These are phyloP conservation scores for Exaiptasia diaphana DNA, from an alignment of 64 coral and sea anemone species.

Conservation along the genomic window DNA sequence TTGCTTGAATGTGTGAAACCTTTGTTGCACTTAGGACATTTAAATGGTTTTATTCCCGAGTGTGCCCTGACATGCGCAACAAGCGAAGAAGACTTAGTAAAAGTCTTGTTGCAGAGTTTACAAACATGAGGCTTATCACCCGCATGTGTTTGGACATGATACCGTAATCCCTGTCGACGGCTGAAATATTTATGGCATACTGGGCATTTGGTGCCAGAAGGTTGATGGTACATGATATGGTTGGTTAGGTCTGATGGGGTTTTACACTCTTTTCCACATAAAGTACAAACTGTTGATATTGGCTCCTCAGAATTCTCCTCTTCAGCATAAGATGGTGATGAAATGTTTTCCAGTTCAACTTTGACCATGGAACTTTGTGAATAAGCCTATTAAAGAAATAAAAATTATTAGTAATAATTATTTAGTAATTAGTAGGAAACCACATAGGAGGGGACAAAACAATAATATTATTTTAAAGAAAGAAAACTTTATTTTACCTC, in stretches of 20 bases:
- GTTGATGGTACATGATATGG: constrained; percentile 12
- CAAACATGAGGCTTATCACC: constrained; percentile 10
- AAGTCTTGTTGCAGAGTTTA: constrained; percentile 2
- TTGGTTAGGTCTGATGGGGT: not conserved
- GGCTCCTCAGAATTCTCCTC: not conserved
- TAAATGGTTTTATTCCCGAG: not conserved
- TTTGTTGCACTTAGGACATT: constrained; percentile 20
- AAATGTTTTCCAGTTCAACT: no score
- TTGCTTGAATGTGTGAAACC: constrained; percentile 3
- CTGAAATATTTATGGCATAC: constrained; percentile 14
- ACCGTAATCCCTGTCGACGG: not conserved
- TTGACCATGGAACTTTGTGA: no score
- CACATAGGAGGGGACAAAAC: no score
- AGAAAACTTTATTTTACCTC: no score
- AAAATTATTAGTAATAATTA: no score
- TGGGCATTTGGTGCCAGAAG: not conserved
- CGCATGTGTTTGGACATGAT: constrained; percentile 10
- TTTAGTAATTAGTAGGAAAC: no score
- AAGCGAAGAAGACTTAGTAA: constrained; percentile 13
- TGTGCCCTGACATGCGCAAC: constrained; percentile 12
- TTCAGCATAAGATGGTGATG: not conserved
- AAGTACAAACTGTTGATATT: not conserved
- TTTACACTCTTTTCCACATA: not conserved
- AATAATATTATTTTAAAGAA: no score
- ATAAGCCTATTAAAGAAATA: no score